Evolutionary conservation across 2,113 vertebrate species (phyloP).

Genomic region (Microcebus ravelobensis): DNA sequence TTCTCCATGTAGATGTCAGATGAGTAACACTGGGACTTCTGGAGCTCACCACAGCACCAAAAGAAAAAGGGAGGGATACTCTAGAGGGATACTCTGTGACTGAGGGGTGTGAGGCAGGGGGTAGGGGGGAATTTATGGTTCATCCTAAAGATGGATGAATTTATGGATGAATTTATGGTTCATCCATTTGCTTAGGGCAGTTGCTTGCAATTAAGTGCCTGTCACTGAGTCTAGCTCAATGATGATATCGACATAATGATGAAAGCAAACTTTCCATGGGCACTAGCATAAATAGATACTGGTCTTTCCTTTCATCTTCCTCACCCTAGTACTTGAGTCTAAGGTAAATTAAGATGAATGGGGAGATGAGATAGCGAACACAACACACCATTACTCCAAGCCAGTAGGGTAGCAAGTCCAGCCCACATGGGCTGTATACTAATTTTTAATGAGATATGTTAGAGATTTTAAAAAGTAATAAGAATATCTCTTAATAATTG

Average conservation of each 20-base stretch:
- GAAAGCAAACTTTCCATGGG: neutral
- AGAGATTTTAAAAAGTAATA: neutral
- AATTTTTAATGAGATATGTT: neutral
- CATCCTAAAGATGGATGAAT: neutral
- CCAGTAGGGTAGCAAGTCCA: neutral
- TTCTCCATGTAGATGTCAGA: neutral
- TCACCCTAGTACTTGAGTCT: neutral
- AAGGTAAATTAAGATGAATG: neutral
- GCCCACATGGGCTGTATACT: neutral
- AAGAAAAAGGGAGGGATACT: neutral
- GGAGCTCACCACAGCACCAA: neutral
- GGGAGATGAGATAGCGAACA: neutral
- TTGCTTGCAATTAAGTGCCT: neutral
- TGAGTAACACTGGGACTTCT: neutral
- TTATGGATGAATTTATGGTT: neutral
- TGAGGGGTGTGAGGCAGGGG: neutral
- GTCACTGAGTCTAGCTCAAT: neutral
- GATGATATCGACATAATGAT: neutral
- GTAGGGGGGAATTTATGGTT: neutral
- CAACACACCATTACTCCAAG: neutral
- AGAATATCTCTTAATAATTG: neutral
- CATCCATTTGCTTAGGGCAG: neutral
- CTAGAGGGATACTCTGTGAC: neutral
- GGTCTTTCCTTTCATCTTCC: neutral
- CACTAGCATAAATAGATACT: neutral